phyloP scores from a whole-genome alignment of 2,113 vertebrate species.

The Melanocharis versteri region DNA sequence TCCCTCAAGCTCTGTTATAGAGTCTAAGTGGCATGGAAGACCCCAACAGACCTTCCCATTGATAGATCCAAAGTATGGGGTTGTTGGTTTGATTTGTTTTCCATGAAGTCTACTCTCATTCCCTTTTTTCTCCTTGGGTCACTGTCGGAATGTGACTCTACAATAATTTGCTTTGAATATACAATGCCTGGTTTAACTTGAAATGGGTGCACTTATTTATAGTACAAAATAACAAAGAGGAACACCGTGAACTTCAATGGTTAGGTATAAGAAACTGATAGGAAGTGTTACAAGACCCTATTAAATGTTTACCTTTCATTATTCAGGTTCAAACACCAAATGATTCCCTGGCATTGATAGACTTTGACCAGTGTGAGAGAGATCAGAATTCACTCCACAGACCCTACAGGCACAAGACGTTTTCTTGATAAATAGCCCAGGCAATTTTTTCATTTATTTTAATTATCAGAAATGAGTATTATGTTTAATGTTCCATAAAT shows the following conservation, averaged over 20 bases:
- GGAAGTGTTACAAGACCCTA: neutral
- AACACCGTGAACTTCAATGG: neutral
- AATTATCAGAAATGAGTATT: neutral
- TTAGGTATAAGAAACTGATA: neutral
- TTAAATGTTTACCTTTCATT: neutral
- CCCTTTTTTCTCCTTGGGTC: neutral
- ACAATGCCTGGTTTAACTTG: neutral
- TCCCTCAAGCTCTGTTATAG: neutral
- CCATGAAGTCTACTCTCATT: neutral
- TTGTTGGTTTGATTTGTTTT: neutral
- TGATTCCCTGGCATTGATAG: neutral
- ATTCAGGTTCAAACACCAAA: neutral
- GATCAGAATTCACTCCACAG: neutral
- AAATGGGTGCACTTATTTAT: neutral
- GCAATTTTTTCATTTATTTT: neutral
- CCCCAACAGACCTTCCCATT: neutral
- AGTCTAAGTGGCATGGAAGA: neutral
- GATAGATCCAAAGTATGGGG: neutral
- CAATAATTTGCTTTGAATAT: neutral
- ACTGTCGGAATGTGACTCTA: neutral
- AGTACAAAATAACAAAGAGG: neutral
- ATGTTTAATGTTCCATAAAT: conserved; percentile 19
- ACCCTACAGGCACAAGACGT: neutral
- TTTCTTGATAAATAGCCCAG: neutral
- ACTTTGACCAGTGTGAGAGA: neutral